Base-by-base conservation (phyloP, 2,888 invertebrate species). In the Meiosimyza platycephala region DNA sequence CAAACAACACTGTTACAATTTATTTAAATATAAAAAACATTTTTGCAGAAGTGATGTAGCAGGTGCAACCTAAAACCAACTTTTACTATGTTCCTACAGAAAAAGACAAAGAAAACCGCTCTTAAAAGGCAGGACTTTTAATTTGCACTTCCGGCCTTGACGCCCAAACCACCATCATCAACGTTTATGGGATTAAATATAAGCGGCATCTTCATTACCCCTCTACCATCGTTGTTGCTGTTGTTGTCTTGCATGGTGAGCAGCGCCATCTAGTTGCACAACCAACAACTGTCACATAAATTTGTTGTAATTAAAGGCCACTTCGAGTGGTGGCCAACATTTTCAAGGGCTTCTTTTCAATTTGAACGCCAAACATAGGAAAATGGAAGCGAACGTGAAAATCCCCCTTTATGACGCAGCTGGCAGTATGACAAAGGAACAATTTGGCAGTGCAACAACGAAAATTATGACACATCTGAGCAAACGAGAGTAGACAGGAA, bases 301-400 rank as follows among this genome's bases (percentile, higher is more conserved):
- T 82, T 79, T 79, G 80, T 79, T 81, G 83, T 83, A 82, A 82
- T 82, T 82, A 82, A 81, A 82, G 82, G 80, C 82, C 80, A 81
- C 82, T 82, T 78, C 82, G 80, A 77, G 72, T 72, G 52, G 75
- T 47, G 66, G 54, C 22, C 78, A 54, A 48, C 60, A 47, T 59
- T 64, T 71, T 50, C 48, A 65, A 15, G 13, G n/a, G 16, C 18
- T 2, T 28, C 40, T 47, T 16, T 57, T 57, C 18, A n/a, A 22
- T 57, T 57, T 18, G 1, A 28, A 12, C 13, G 57, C 6, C 22
- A 28, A 57, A 57, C 12, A 4, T 18, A 57, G 57, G 57, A 57
- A 57, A 28, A 18, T 18, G 12, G 12, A 57, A 57, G 28, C 18
- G 57, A 57, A 28, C 57, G 11, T 4, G 57, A 16, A 18, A 5